Conservation (phyloP, 2,888 invertebrate species). For the Perithous albicinctus region DNA sequence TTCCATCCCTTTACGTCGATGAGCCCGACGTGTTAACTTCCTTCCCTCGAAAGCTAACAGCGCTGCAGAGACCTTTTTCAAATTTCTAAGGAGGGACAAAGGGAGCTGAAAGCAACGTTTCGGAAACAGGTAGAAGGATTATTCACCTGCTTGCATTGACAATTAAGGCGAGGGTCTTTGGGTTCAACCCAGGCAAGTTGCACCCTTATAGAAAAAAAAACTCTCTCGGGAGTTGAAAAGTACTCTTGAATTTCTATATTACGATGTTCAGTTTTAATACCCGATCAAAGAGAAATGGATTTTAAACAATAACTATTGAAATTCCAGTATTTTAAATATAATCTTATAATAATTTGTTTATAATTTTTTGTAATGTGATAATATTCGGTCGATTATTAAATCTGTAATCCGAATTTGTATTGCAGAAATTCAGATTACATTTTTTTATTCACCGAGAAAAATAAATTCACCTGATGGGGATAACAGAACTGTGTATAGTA, state of each 20-base stretch:
- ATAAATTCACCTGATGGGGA: too few relatives aligned
- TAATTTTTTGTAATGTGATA: too few relatives aligned
- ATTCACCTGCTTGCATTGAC: conserved; percentile 37
- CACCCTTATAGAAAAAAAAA: neutral
- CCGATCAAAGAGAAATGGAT: neutral
- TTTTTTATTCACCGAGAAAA: too few relatives aligned
- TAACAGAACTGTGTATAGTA: too few relatives aligned
- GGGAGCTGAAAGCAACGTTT: conserved; percentile 8
- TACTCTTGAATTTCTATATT: neutral
- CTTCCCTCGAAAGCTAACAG: conserved; percentile 23
- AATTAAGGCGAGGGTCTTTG: conserved; percentile 4
- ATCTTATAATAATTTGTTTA: too few relatives aligned
- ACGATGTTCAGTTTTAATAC: neutral
- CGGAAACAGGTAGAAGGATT: conserved; percentile 48
- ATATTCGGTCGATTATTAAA: too few relatives aligned
- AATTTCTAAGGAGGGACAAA: conserved; percentile 5
- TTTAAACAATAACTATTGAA: neutral
- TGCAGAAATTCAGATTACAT: too few relatives aligned
- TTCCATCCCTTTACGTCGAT: neutral
- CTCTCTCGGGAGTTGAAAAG: neutral
- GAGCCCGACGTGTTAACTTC: neutral
- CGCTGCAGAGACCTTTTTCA: conserved; percentile 4
- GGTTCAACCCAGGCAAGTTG: neutral
- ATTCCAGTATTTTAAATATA: too few relatives aligned
- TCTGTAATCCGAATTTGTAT: too few relatives aligned